Evolutionary conservation across 2,113 vertebrate species (phyloP).

Genomic region (Cheilinus undulatus): DNA sequence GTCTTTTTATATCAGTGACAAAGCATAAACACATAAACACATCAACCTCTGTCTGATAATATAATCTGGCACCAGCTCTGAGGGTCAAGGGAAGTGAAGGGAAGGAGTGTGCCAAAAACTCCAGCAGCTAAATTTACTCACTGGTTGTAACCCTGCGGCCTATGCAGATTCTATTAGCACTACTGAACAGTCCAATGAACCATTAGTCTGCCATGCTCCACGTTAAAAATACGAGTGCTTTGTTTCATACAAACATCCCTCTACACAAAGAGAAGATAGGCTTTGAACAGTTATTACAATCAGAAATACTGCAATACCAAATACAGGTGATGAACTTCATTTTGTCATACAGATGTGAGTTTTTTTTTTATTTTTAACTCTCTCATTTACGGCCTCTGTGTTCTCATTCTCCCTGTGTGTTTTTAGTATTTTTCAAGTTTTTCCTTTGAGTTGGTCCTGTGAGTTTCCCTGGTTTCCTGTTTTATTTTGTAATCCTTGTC

Average conservation of each 20-base stretch:
- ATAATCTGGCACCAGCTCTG: constrained; percentile 61
- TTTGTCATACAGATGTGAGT: neutral
- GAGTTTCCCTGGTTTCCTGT: too few relatives aligned
- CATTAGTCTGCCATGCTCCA: constrained; percentile 19
- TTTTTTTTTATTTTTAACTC: too few relatives aligned
- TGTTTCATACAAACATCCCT: constrained; percentile 13
- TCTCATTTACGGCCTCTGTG: too few relatives aligned
- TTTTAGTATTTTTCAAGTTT: too few relatives aligned
- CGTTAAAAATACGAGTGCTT: constrained; percentile 33
- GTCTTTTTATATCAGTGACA: constrained; percentile 59
- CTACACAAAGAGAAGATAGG: constrained; percentile 9
- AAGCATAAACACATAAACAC: constrained; percentile 66
- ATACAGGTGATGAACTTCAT: neutral
- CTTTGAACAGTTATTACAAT: neutral
- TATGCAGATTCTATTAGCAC: constrained; percentile 52
- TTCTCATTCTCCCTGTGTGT: too few relatives aligned
- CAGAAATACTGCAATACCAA: neutral
- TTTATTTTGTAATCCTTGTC: too few relatives aligned
- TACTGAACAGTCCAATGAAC: constrained; percentile 32
- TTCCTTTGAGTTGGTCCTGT: too few relatives aligned
- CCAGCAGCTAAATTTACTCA: constrained; percentile 64
- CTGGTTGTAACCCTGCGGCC: constrained; percentile 43
- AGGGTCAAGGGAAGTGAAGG: constrained; percentile 36
- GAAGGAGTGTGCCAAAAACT: constrained; percentile 56
- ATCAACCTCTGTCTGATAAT: constrained; percentile 58